Base-by-base conservation (phyloP, 2,113 vertebrate species). In the Myxocyprinus asiaticus region DNA sequence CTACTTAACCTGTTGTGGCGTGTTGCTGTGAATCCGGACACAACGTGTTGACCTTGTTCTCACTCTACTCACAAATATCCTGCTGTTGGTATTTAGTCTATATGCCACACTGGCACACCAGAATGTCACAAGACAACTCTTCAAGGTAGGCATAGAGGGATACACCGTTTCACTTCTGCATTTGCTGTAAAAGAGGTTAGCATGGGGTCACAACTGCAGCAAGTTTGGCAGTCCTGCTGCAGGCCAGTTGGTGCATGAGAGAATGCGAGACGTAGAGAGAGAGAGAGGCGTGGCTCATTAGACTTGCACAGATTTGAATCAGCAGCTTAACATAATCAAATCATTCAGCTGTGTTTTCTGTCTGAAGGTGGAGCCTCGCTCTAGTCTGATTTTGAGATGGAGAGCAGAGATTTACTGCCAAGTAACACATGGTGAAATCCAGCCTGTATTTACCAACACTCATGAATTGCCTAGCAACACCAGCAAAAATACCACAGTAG, bases 381-480 rank as follows among this genome's bases (percentile, higher is more conserved):
- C 59, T 66, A 71, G 67, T 48, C 79, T 68, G 51, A 17, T 55
- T 44, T 70, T 4, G 44, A 76, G 71, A 6, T 17, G 4, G 10
- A 78, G 51, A 47, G 50, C 53, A 62, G n/a, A 67, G 6, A 9
- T 22, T 33, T 50, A 58, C 66, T 66, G 80, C 80, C 86, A 85
- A 81, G 68, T 55, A 74, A 77, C 58, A 78, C 47, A 77, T 69
- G 69, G n/a, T 59, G 76, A 68, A 84, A 68, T 85, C 71, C 64
- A 77, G 84, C 72, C 73, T 59, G 51, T 85, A 81, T 89, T 90
- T 86, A 86, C 85, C 22, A 88, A 89, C 84, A 86, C 69, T 79
- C 66, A 50, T n/a, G 59, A 6, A 75, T 78, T 84, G 83, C 87
- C 79, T 87, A 90, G 88, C 87, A 91, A 86, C 87, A 59, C 79